Conservation (phyloP, 2,888 invertebrate genomes). For the Dynastes grantii region DNA sequence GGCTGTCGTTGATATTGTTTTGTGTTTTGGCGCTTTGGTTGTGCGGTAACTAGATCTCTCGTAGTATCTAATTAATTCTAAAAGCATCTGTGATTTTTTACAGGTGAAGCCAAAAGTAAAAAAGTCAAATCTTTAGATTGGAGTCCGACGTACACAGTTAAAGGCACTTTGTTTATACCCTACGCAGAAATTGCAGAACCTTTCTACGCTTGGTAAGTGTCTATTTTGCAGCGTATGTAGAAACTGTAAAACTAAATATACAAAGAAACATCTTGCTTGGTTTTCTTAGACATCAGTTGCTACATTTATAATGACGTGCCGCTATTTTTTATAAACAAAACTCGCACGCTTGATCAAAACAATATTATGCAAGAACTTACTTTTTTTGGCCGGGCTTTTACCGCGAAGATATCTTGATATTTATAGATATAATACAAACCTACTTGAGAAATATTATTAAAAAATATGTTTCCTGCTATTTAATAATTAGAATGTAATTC, state of each 20-base stretch:
- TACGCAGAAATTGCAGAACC: slow-evolving; percentile 96
- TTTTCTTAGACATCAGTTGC: slow-evolving; percentile 28
- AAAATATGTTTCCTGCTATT: too few relatives aligned
- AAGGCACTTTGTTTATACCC: slow-evolving; percentile 87
- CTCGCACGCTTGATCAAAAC: neutral
- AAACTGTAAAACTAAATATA: neutral
- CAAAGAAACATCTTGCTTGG: neutral
- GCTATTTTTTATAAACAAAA: too few relatives aligned
- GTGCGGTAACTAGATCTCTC: slow-evolving; percentile 23
- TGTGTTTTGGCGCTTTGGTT: slow-evolving; percentile 8
- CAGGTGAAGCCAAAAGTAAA: slow-evolving; percentile 22
- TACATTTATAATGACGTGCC: neutral
- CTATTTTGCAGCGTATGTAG: neutral
- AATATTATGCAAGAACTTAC: slow-evolving; percentile 22
- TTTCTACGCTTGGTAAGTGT: slow-evolving; percentile 85
- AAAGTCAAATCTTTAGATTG: slow-evolving; percentile 69
- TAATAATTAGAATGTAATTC: too few relatives aligned
- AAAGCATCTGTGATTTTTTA: slow-evolving; percentile 6
- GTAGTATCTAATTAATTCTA: neutral
- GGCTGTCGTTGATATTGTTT: neutral
- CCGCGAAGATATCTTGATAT: neutral
- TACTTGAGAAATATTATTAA: neutral
- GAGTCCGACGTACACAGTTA: slow-evolving; percentile 82
- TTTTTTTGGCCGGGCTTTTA: neutral
- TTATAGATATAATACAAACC: neutral